Evolutionary conservation across 2,797 vertebrate species (phyloP).

Genomic region (Champsocephalus esox): DNA sequence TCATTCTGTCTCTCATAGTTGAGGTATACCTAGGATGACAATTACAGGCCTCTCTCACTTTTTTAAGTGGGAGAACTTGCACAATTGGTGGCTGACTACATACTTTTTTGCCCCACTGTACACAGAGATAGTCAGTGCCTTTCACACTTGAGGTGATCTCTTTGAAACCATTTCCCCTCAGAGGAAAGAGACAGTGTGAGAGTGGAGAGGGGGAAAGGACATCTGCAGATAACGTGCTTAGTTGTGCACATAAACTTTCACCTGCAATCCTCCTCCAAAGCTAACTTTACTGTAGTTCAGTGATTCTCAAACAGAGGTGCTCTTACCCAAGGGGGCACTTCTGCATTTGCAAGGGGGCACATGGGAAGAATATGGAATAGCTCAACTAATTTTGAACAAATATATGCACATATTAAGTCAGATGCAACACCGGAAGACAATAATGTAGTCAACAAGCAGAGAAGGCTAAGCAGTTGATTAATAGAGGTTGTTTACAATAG

Average conservation of each 20-base stretch:
- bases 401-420: neutral
- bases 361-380: neutral
- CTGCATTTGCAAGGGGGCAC: neutral
- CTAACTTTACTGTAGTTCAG: neutral
- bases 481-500: too few species aligned
- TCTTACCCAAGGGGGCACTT: neutral
- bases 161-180: conserved; percentile 23
- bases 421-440: neutral
- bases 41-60: too few species aligned
- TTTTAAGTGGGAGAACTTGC: too few species aligned
- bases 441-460: neutral
- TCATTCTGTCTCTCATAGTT: too few species aligned
- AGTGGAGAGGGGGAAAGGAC: conserved; percentile 12
- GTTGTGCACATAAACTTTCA: conserved; percentile 26
- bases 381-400: neutral
- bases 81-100: too few species aligned
- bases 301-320: too few species aligned
- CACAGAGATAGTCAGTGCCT: conserved; percentile 27
- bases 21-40: too few species aligned
- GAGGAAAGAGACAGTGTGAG: conserved; percentile 18
- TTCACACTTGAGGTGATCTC: conserved; percentile 42
- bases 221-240: conserved; percentile 22
- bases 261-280: neutral
- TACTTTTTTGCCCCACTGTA: neutral
- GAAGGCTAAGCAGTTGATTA: neutral